phyloP scores from a whole-genome alignment of 1,140 invertebrate species.

The Neuroterus valhalla region DNA sequence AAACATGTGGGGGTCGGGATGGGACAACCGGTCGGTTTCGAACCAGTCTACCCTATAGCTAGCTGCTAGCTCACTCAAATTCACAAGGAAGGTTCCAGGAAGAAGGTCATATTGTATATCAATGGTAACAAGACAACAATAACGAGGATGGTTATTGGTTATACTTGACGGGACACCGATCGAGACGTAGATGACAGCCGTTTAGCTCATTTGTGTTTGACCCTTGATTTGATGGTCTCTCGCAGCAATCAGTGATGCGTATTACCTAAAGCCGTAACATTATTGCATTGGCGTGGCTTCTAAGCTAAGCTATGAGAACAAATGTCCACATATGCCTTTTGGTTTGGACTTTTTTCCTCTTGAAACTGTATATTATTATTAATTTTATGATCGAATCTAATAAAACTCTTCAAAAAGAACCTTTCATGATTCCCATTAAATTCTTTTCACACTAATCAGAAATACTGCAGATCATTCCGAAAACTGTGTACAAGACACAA shows the following conservation, averaged over 20 bases:
- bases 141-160: slow-evolving; percentile 17
- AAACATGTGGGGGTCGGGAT: too few species aligned
- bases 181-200: slow-evolving; percentile 16
- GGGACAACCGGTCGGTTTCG: too few species aligned
- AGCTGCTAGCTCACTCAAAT: too few species aligned
- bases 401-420: neutral
- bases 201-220: slow-evolving; percentile 30
- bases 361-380: neutral
- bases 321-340: too few species aligned
- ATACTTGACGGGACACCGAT: slow-evolving; percentile 3
- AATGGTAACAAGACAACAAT: slow-evolving; percentile 23
- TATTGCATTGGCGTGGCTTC: slow-evolving; percentile 8
- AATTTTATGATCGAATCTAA: neutral
- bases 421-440: too few species aligned
- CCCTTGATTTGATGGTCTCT: slow-evolving; percentile 26
- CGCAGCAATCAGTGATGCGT: slow-evolving; percentile 45
- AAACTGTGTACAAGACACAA: too few species aligned
- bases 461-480: too few species aligned
- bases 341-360: too few species aligned
- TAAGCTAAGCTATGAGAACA: neutral
- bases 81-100: slow-evolving; percentile 5
- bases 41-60: too few species aligned
- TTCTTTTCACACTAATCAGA: too few species aligned
- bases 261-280: slow-evolving; percentile 37
- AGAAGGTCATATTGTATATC: slow-evolving; percentile 12